These are phyloP conservation scores for Enteromius thamalakanensis DNA, from an alignment of 2,797 vertebrate genomes.

Conservation along the genomic window DNA sequence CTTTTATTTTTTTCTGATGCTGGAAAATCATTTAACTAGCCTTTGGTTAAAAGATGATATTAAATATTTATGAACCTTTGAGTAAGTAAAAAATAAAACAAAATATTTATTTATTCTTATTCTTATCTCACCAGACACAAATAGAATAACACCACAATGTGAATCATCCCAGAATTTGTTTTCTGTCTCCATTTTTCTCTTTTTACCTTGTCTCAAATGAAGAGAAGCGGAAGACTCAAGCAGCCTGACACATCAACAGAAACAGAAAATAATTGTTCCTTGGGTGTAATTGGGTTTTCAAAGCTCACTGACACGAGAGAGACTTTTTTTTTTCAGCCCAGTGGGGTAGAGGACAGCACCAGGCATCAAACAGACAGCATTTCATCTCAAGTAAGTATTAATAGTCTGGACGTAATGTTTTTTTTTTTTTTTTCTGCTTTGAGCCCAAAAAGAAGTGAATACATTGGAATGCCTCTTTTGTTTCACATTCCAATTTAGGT, in stretches of 20 bases:
- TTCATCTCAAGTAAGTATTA: conserved; percentile 32
- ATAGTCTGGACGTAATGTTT: conserved; percentile 19
- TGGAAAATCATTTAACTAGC: background rate
- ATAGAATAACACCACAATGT: conserved; percentile 21
- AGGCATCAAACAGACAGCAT: conserved; percentile 34
- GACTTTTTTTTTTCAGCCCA: conserved; percentile 45
- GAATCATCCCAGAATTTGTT: conserved; percentile 12
- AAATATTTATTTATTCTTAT: conserved; percentile 32
- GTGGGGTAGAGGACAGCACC: conserved; percentile 1
- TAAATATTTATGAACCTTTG: conserved; percentile 25
- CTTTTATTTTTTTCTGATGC: background rate
- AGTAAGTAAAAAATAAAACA: background rate
- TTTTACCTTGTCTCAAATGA: conserved; percentile 13
- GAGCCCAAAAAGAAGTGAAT: conserved; percentile 16
- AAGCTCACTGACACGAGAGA: conserved; percentile 50
- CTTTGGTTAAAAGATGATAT: background rate
- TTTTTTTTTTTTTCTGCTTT: conserved; percentile 1
- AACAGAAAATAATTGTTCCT: conserved; percentile 49
- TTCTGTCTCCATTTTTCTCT: conserved; percentile 7
- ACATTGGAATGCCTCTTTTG: conserved; percentile 7
- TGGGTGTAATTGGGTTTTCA: conserved; percentile 43
- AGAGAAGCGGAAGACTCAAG: conserved; percentile 4
- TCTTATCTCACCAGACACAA: conserved; percentile 40
- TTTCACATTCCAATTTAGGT: background rate
- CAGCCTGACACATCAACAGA: background rate